These are phyloP conservation scores for Eristalis arbustorum DNA, from an alignment of 2,888 invertebrate genomes.

Conservation along the genomic window DNA sequence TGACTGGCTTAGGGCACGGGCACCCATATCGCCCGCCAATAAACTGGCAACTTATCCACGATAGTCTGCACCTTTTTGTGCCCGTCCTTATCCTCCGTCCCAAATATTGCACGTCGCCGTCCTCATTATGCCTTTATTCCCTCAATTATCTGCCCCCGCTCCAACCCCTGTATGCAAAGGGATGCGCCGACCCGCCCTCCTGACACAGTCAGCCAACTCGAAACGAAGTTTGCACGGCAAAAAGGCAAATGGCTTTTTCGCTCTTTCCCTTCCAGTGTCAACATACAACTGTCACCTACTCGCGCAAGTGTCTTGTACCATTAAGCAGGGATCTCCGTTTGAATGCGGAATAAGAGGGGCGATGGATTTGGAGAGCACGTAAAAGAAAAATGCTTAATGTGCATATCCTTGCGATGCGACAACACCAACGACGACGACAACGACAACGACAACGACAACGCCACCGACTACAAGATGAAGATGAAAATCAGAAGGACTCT, in stretches of 20 bases:
- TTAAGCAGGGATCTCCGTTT: background rate
- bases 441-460: slow-evolving; percentile 8
- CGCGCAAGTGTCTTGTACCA: slow-evolving; percentile 7
- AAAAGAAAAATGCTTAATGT: slow-evolving; percentile 36
- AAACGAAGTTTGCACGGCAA: background rate
- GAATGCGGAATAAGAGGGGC: background rate
- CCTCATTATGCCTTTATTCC: slow-evolving; percentile 12
- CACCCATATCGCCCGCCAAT: background rate
- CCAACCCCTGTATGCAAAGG: background rate
- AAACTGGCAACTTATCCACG: slow-evolving; percentile 2
- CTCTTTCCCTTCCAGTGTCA: slow-evolving; percentile 5
- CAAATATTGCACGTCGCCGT: background rate
- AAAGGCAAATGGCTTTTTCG: slow-evolving; percentile 20
- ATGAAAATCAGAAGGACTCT: slow-evolving; percentile 15
- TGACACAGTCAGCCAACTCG: no score
- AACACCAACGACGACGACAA: background rate
- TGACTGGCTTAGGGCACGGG: background rate
- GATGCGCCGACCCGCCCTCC: no score
- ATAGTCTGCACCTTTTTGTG: background rate
- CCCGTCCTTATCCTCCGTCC: background rate
- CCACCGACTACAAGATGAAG: background rate
- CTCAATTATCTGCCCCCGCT: slow-evolving; percentile 15
- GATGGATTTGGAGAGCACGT: background rate
- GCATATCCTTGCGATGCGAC: slow-evolving; percentile 39
- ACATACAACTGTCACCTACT: background rate